Evolutionary conservation across 2,797 vertebrate species (phyloP).

Genomic region (Kryptopterus vitreolus): DNA sequence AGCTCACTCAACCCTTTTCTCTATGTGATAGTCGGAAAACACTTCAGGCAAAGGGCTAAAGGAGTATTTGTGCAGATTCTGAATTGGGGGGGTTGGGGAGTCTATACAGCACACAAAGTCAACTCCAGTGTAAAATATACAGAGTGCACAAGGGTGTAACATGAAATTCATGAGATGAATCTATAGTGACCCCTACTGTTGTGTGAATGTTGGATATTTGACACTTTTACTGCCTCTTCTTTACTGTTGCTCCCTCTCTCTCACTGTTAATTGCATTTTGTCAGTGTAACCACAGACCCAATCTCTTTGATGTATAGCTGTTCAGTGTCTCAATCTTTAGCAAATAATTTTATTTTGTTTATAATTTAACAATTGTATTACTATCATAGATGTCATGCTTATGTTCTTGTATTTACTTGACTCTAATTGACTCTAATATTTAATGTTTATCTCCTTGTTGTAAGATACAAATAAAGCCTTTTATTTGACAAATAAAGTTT

Average conservation of each 20-base stretch:
- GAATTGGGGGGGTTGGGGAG: conserved; percentile 40
- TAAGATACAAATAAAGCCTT: background rate
- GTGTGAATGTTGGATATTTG: background rate
- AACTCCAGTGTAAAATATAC: conserved; percentile 56
- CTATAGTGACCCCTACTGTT: conserved; percentile 48
- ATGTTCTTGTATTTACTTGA: background rate
- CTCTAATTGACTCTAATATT: background rate
- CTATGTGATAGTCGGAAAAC: conserved; percentile 87
- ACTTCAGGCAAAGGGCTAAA: conserved; percentile 79
- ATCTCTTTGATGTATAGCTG: background rate
- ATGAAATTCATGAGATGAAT: background rate
- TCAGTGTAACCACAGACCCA: background rate
- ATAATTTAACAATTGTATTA: background rate
- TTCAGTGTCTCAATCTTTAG: background rate
- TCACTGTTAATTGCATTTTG: background rate
- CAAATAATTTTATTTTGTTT: background rate
- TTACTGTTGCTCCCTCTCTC: background rate
- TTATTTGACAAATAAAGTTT: background rate
- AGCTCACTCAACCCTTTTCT: conserved; percentile 86
- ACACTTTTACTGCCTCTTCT: background rate
- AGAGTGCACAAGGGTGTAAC: conserved; percentile 55
- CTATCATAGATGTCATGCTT: background rate
- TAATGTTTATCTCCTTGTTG: background rate
- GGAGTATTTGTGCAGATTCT: conserved; percentile 66
- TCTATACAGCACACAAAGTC: conserved; percentile 41